phyloP scores from a whole-genome alignment of 2,888 invertebrate species.

The Blastobasis adustella region DNA sequence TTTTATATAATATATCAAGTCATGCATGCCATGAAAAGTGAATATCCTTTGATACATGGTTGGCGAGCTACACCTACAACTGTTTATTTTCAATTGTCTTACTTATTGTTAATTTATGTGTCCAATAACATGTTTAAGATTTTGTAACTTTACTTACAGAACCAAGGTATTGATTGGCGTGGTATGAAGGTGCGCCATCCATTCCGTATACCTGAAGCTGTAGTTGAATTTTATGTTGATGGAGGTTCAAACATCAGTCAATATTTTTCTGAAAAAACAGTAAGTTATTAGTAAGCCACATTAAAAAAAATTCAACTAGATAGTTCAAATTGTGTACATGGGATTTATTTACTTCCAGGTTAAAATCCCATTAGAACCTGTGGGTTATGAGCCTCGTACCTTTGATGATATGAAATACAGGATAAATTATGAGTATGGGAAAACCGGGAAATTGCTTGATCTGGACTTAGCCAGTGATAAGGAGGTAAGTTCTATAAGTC shows the following conservation, averaged over 20 bases:
- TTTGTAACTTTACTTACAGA: conserved; percentile 5
- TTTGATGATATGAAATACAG: conserved; percentile 74
- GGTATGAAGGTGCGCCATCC: conserved; percentile 81
- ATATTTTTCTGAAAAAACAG: too few relatives aligned
- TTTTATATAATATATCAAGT: background rate
- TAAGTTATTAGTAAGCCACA: too few relatives aligned
- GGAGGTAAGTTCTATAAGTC: too few relatives aligned
- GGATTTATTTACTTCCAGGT: too few relatives aligned
- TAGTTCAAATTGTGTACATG: too few relatives aligned
- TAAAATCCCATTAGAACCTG: too few relatives aligned
- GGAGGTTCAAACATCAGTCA: conserved; percentile 67
- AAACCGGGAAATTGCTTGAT: too few relatives aligned
- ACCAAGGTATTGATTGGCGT: conserved; percentile 78
- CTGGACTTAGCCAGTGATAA: too few relatives aligned
- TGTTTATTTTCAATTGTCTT: background rate
- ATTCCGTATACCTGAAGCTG: conserved; percentile 82
- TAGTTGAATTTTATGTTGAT: conserved; percentile 81
- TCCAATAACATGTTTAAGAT: background rate
- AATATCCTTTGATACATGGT: background rate
- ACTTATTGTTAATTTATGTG: background rate
- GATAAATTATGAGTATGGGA: conserved; percentile 35
- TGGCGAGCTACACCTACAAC: background rate
- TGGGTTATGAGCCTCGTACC: conserved; percentile 72
- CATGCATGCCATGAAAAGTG: background rate
- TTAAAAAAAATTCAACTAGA: too few relatives aligned